A percentile compares a stretch with the other conserved stretches of the same genome.
phyloP scores from a whole-genome alignment of 2,888 invertebrate species.

The Drosophila gaucha region DNA sequence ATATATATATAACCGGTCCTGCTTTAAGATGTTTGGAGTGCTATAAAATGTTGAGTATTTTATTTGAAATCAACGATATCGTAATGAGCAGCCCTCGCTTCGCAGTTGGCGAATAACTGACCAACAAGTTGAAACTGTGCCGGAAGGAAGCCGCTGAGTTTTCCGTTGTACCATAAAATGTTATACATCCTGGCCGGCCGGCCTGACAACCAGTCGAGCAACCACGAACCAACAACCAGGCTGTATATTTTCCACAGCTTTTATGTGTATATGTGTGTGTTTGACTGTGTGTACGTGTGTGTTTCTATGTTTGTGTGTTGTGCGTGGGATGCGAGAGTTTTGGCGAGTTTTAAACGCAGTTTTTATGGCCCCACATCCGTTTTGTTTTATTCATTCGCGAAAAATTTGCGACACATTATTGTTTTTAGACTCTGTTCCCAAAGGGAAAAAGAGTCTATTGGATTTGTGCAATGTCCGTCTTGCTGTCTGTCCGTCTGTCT shows the following conservation, averaged over 20 bases:
- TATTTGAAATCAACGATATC: constrained; percentile 13
- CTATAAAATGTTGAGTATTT: not conserved
- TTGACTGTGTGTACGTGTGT: not conserved
- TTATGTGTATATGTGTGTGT: constrained; percentile 10
- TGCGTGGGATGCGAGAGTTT: constrained; percentile 44
- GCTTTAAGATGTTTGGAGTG: not conserved
- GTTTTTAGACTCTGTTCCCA: no score
- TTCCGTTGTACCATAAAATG: constrained; percentile 75
- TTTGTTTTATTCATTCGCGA: constrained; percentile 76
- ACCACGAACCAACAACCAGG: not conserved
- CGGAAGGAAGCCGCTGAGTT: constrained; percentile 75
- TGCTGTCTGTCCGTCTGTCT: no score
- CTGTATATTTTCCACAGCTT: constrained; percentile 53
- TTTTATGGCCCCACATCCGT: constrained; percentile 70
- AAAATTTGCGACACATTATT: constrained; percentile 76
- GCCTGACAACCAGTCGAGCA: constrained; percentile 16
- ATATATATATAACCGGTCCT: no score
- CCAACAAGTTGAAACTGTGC: constrained; percentile 59
- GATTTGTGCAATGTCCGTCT: no score
- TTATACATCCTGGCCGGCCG: constrained; percentile 64
- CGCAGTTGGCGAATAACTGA: constrained; percentile 23
- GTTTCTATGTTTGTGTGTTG: constrained; percentile 7
- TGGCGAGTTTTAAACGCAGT: constrained; percentile 66
- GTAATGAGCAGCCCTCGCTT: constrained; percentile 39
- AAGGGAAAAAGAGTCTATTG: no score